These are phyloP conservation scores for Phragmatobia fuliginosa DNA, from an alignment of 2,888 invertebrate genomes.

Conservation along the genomic window DNA sequence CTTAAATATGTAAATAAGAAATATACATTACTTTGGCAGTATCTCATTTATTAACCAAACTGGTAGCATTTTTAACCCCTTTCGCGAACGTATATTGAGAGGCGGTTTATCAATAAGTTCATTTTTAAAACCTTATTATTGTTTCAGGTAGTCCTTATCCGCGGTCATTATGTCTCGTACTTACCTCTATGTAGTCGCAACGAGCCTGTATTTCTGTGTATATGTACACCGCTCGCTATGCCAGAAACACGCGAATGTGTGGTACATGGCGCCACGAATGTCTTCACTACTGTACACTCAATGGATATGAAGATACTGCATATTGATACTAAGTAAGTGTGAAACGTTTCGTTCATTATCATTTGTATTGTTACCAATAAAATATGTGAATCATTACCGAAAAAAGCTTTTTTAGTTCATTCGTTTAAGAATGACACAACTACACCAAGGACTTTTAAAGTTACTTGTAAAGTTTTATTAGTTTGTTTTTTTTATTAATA, in stretches of 20 bases:
- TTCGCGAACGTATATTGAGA: no score
- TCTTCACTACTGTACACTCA: slow-evolving; percentile 98
- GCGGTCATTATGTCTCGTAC: slow-evolving; percentile 97
- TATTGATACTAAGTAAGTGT: slow-evolving; percentile 96
- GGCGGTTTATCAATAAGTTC: no score
- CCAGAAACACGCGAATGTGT: slow-evolving; percentile 98
- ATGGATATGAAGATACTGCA: slow-evolving; percentile 99
- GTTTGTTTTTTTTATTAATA: no score
- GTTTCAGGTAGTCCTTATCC: slow-evolving; percentile 96
- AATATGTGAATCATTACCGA: not conserved
- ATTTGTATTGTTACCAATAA: not conserved
- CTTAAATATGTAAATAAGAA: no score
- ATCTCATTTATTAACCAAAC: not conserved
- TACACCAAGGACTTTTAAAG: no score
- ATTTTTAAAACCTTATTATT: not conserved
- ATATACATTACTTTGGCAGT: no score
- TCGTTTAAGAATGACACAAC: no score
- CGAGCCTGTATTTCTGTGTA: slow-evolving; percentile 98
- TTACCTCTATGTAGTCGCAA: slow-evolving; percentile 96
- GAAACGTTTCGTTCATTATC: not conserved
- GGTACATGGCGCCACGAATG: slow-evolving; percentile 98
- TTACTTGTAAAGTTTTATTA: no score
- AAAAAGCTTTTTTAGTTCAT: no score
- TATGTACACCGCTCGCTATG: slow-evolving; percentile 98
- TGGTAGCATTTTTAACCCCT: not conserved